These are phyloP conservation scores for Papilio polytes DNA, from an alignment of 1,140 invertebrate genomes.

Conservation along the genomic window DNA sequence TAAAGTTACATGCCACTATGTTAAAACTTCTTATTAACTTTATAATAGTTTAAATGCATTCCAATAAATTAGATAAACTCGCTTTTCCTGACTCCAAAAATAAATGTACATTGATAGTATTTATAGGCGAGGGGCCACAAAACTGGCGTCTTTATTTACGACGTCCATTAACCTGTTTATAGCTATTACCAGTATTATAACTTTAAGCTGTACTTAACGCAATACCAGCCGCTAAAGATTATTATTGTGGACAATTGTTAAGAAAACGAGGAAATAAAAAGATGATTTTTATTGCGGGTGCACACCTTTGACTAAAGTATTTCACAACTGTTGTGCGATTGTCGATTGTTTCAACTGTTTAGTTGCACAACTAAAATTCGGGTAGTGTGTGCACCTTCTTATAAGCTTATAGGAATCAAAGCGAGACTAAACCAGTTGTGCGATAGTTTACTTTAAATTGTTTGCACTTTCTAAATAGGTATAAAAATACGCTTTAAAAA, in stretches of 20 bases:
- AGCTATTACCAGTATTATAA: slow-evolving; percentile 38
- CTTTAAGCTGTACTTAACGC: slow-evolving; percentile 43
- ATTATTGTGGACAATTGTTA: not conserved
- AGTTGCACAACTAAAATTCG: too few relatives aligned
- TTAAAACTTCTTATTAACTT: not conserved
- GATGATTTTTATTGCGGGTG: not conserved
- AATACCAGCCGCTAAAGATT: not conserved
- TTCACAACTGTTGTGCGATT: too few relatives aligned
- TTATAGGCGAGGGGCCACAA: not conserved
- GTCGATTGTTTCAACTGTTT: too few relatives aligned
- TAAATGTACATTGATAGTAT: slow-evolving; percentile 44
- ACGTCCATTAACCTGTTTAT: slow-evolving; percentile 40
- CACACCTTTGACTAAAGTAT: too few relatives aligned
- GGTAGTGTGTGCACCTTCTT: too few relatives aligned
- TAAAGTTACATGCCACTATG: too few relatives aligned
- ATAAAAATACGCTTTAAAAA: not conserved
- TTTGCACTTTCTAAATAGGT: too few relatives aligned
- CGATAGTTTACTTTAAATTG: too few relatives aligned
- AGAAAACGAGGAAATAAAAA: not conserved
- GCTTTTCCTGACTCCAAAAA: slow-evolving; percentile 30
- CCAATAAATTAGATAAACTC: too few relatives aligned
- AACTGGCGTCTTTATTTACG: slow-evolving; percentile 43
- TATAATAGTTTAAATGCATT: too few relatives aligned
- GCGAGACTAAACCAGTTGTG: too few relatives aligned
- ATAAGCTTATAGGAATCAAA: too few relatives aligned